Evolutionary conservation across 2,888 invertebrate species (phyloP), one percentile per base, ranked within the genome.

Genomic region (Ophioninae sp.): DNA sequence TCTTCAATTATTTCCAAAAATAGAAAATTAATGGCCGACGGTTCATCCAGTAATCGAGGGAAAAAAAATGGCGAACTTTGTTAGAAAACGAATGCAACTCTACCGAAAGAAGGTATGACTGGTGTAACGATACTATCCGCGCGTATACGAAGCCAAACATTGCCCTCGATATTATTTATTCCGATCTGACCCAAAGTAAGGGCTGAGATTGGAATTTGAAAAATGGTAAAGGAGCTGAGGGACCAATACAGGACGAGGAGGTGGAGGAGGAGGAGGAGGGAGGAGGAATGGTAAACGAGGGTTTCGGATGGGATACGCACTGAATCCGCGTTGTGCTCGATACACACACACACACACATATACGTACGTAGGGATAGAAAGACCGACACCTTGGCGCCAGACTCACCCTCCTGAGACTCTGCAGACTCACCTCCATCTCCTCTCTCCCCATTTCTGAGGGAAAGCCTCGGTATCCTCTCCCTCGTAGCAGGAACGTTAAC

Each of bases 301-400:
- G 84, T 64, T 56, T 57, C 84, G 81, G 79, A 59, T 85, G 87
- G 72, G 88, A 84, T 83, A 78, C 80, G 81, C 84, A 83, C 75
- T 81, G 82, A 86, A 85, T 86, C 30, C 79, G 84, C 85, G 85
- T 82, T 86, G 77, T 85, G 84, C 81, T 68, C 78, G 69, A 70
- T 72, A 80, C 67, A 83, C 75, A 3, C 1, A 30, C 3, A 30
- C 30, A 30, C 30, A 30, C 30, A 30, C 30, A 30, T 30, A 30
- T 30, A 30, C 3, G 3, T 68, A 21, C 83, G 76, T 61, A 81
- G 75, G 85, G 85, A 87, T 89, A 89, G 91, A 89, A 89, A 90
- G 89, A 89, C 89, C 92, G 93, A 92, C 93, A 93, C 93, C 92
- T 92, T 90, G 93, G 93, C 93, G 93, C 93, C 93, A 90, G 90